Evolutionary conservation across 2,888 invertebrate species (phyloP).

Genomic region (Trachelus iudaicus): DNA sequence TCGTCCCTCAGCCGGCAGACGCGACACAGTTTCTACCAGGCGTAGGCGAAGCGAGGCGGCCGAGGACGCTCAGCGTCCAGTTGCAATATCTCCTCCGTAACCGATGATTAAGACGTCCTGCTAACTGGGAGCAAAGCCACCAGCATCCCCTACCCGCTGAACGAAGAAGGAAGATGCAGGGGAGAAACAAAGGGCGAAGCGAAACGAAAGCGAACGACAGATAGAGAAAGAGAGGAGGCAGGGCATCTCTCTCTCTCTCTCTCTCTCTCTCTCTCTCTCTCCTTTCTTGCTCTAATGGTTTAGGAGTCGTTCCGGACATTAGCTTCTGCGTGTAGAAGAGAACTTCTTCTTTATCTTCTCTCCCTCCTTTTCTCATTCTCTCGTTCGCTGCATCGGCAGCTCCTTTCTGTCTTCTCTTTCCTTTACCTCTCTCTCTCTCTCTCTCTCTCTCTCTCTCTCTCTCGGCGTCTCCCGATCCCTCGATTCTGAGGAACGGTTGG

Average conservation of each 20-base stretch:
- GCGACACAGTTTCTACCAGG: background rate
- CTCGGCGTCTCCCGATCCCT: conserved; percentile 36
- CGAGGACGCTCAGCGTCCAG: background rate
- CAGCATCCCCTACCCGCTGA: conserved; percentile 12
- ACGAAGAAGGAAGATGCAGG: background rate
- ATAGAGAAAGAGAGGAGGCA: background rate
- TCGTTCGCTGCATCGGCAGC: conserved; percentile 6
- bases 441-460: conserved; percentile 12
- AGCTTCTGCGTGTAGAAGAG: conserved; percentile 55
- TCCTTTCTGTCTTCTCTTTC: conserved; percentile 23
- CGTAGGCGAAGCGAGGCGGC: background rate
- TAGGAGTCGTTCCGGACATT: conserved; percentile 63
- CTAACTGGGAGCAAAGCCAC: conserved; percentile 5
- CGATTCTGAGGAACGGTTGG: conserved; percentile 18
- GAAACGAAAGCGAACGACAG: background rate
- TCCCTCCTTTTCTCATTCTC: conserved; percentile 16
- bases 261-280: conserved; percentile 24
- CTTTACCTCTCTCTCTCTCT: conserved; percentile 22
- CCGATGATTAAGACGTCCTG: conserved; percentile 37
- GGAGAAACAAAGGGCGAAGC: conserved; percentile 3
- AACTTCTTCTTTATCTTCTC: conserved; percentile 23
- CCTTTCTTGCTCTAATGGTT: conserved; percentile 54
- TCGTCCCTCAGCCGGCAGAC: background rate
- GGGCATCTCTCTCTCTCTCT: conserved; percentile 20
- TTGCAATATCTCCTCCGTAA: background rate